These are phyloP conservation scores for Odontophorus gujanensis DNA, from an alignment of 2,113 vertebrate genomes.

Conservation along the genomic window DNA sequence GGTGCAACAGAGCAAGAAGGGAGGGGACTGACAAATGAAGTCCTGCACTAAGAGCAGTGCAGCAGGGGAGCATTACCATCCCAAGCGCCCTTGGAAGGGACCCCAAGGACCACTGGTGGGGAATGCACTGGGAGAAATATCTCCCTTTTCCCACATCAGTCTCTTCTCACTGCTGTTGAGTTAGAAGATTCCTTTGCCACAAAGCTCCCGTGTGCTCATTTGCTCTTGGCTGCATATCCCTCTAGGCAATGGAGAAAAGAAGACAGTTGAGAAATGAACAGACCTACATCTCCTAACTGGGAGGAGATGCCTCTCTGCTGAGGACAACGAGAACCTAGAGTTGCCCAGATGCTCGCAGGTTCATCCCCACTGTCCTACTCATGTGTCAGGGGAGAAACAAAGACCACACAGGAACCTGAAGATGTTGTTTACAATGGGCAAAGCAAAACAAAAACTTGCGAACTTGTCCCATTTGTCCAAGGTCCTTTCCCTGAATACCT, in stretches of 20 bases:
- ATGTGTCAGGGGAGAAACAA: neutral
- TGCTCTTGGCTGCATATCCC: neutral
- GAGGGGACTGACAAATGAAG: neutral
- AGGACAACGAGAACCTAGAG: neutral
- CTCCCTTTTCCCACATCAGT: neutral
- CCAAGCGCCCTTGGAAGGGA: neutral
- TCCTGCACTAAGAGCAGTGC: neutral
- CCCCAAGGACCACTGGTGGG: neutral
- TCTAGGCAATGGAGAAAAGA: neutral
- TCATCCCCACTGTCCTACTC: neutral
- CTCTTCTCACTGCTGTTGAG: neutral
- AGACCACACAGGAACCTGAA: neutral
- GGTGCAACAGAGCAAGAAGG: neutral
- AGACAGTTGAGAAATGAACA: neutral
- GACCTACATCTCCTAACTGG: neutral
- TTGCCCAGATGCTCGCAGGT: neutral
- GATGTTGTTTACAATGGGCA: neutral
- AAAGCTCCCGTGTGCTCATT: neutral
- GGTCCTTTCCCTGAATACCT: neutral
- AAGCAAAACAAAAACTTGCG: neutral
- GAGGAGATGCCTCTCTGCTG: rapidly evolving
- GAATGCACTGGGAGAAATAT: neutral
- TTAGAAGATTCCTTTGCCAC: neutral
- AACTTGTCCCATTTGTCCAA: neutral
- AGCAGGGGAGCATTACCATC: neutral